Evolutionary conservation across 2,888 invertebrate genomes (phyloP).

Genomic region (Melitaea athalia): DNA sequence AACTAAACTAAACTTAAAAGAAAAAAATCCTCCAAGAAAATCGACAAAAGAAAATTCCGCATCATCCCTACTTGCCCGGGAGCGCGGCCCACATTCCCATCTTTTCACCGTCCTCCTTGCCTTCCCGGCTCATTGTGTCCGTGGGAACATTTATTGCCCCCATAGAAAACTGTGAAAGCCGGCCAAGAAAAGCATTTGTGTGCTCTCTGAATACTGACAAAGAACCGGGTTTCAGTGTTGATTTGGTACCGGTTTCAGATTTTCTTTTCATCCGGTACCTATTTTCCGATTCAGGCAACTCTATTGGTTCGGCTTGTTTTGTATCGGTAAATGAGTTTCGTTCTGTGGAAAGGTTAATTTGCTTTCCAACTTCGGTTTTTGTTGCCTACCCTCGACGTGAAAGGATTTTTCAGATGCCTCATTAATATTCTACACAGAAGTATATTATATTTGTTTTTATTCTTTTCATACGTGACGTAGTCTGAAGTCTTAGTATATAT

Average conservation of each 20-base stretch:
- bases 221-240: conserved; percentile 61
- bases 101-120: conserved; percentile 79
- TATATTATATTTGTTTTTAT: conserved; percentile 16
- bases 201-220: conserved; percentile 73
- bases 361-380: conserved; percentile 64
- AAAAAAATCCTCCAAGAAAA: conserved; percentile 15
- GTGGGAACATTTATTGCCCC: conserved; percentile 81
- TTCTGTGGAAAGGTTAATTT: conserved; percentile 71
- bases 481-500: too few relatives aligned
- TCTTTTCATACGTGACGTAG: conserved; percentile 20
- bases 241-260: conserved; percentile 62
- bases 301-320: conserved; percentile 67
- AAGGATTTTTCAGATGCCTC: conserved; percentile 48
- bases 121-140: conserved; percentile 76
- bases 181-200: conserved; percentile 80
- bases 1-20: neutral
- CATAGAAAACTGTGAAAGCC: conserved; percentile 79
- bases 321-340: conserved; percentile 79
- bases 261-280: conserved; percentile 65
- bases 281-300: conserved; percentile 70
- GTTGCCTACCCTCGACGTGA: conserved; percentile 54
- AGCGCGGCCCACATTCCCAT: conserved; percentile 79
- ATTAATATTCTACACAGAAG: conserved; percentile 43
- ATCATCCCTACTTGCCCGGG: conserved; percentile 66
- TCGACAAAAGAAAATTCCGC: conserved; percentile 35